Evolutionary conservation across 2,113 vertebrate genomes (phyloP), one percentile per base, ranked within the genome.

Genomic region (pig (Sus scrofa)): DNA sequence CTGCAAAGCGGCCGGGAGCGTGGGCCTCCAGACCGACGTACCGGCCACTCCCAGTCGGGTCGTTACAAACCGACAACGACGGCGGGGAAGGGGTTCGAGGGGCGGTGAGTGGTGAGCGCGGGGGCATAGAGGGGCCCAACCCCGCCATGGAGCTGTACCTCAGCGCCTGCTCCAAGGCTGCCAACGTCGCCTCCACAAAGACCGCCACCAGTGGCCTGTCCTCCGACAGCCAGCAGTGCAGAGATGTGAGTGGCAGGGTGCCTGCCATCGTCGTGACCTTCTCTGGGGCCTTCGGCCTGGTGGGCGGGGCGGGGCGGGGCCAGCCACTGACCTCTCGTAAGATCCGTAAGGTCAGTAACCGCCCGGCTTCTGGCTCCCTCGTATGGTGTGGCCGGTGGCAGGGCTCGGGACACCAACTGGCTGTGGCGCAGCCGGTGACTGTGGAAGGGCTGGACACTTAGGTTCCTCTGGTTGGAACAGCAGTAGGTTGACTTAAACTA

Each of bases 61-160:
- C 16, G 10, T 37, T n/a, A 67, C 83, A 3, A 58, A 27, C 24
- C 86, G 68, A 58, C 20, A 26, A 58, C 77, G 67, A 24, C 34
- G 0, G 19, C 34, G 0, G 22, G 30, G 24, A 77, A 24, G 34
- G 52, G 63, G 67, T 54, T 82, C 24, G 11, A 81, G 60, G 73
- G 44, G 7, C 39, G n/a, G 77, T 32, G 1, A 20, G 24, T 10
- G 19, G 24, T 9, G 37, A 16, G n/a, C 39, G 10, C 32, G 5
- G 2, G 12, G 8, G 32, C 77, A 6, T 32, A 2, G 39, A 50
- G 3, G 27, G 74, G 52, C 37, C 90, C 2, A 1, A 50, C 73
- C 30, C 11, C 0, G 34, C 73, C 7, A 97, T 97, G 98, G 97
- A 97, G 62, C 73, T 96, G 58, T 97, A 98, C 93, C 96, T 97